A percentile compares a stretch with the other conserved stretches of the same genome.
phyloP scores from a whole-genome alignment of 1,140 invertebrate species.

The Micrasema minimum region DNA sequence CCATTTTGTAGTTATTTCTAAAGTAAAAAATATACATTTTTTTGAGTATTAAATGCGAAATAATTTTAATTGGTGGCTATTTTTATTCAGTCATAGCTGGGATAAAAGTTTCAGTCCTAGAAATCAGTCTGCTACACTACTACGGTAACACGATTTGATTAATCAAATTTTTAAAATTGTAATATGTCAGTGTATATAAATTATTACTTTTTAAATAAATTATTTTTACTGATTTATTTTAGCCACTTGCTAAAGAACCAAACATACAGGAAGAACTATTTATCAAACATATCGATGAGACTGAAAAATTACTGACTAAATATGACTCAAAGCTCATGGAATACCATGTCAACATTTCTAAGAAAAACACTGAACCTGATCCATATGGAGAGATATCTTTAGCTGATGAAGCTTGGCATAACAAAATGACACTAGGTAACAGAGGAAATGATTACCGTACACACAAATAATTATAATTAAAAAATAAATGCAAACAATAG shows the following conservation, averaged over 20 bases:
- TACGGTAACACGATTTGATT: too few species aligned
- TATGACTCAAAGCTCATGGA: conserved; percentile 68
- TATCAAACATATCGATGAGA: conserved; percentile 61
- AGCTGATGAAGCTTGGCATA: conserved; percentile 65
- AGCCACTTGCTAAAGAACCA: conserved; percentile 6
- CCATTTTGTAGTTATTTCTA: too few species aligned
- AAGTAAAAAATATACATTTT: too few species aligned
- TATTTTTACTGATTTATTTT: too few species aligned
- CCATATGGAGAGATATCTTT: conserved; percentile 62
- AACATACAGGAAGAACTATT: conserved; percentile 55
- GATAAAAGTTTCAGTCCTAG: too few species aligned
- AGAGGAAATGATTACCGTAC: too few species aligned
- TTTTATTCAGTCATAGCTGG: too few species aligned
- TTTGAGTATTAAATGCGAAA: too few species aligned
- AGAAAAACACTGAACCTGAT: conserved; percentile 63
- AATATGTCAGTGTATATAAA: not conserved
- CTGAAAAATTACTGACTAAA: conserved; percentile 66
- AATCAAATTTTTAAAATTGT: too few species aligned
- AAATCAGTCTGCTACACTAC: too few species aligned
- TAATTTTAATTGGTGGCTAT: too few species aligned
- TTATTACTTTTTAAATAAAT: conserved; percentile 7
- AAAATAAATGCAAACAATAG: not conserved
- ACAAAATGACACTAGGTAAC: conserved; percentile 66
- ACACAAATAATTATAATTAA: conserved; percentile 18
- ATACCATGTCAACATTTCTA: conserved; percentile 61